Conservation (phyloP, 2,113 vertebrate species). For the Enhydra lutris region DNA sequence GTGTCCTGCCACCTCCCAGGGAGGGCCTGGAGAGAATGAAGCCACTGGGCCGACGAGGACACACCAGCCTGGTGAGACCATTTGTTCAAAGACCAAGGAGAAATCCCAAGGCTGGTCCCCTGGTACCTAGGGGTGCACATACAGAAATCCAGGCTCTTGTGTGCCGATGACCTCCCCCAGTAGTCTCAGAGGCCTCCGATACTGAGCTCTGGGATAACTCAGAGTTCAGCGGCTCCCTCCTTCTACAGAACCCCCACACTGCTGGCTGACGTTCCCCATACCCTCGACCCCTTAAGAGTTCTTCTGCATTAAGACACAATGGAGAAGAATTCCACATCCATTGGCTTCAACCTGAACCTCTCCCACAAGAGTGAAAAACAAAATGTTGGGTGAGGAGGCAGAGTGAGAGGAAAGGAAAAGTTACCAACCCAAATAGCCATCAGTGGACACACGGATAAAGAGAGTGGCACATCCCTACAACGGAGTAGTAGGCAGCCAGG, state of each 20-base stretch:
- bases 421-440: neutral
- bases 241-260: too few relatives aligned
- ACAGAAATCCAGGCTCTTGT: neutral
- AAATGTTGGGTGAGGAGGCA: too few relatives aligned
- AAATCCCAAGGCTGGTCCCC: neutral
- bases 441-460: rapidly evolving
- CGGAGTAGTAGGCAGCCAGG: rapidly evolving
- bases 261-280: rapidly evolving
- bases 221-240: neutral
- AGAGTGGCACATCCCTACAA: rapidly evolving
- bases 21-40: neutral
- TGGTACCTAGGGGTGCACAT: neutral
- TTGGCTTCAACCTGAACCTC: neutral
- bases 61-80: neutral
- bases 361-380: neutral
- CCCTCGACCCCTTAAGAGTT: neutral
- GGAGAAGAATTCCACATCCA: neutral
- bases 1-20: neutral
- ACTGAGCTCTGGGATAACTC: neutral
- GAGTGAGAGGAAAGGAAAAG: neutral
- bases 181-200: neutral
- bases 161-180: rapidly evolving
- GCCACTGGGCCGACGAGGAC: neutral
- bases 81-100: neutral
- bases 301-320: neutral